Percentiles rank a stretch among this genome's conserved stretches.
Conservation (phyloP, 2,888 invertebrate species). For the Aquatica leii region DNA sequence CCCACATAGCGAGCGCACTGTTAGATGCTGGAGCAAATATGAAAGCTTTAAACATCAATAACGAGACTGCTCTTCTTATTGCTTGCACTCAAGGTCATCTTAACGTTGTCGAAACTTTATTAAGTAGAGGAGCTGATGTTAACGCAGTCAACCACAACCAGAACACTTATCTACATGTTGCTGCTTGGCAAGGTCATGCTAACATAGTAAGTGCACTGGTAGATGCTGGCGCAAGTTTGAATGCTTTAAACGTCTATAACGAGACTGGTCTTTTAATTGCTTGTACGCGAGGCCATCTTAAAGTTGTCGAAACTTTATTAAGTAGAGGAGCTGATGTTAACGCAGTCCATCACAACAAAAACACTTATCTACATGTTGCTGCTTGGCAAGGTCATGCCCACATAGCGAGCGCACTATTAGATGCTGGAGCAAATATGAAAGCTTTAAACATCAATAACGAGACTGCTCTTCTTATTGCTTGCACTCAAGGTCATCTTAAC, state of each 20-base stretch:
- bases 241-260: neutral
- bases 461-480: neutral
- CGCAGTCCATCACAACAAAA: neutral
- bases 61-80: neutral
- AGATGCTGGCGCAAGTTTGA: neutral
- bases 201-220: neutral
- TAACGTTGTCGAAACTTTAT: neutral
- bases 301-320: neutral
- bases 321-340: neutral
- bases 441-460: neutral
- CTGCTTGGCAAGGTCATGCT: neutral
- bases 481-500: neutral
- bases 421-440: neutral
- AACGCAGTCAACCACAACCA: neutral
- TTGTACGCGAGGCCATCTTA: neutral
- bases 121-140: neutral
- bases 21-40: neutral
- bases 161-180: neutral
- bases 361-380: neutral
- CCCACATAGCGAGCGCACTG: neutral
- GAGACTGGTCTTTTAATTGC: neutral
- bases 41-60: neutral
- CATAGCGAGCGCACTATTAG: neutral
- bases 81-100: neutral
- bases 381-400: neutral